Conservation (phyloP, 2,113 vertebrate species). For the Mellivora capensis region DNA sequence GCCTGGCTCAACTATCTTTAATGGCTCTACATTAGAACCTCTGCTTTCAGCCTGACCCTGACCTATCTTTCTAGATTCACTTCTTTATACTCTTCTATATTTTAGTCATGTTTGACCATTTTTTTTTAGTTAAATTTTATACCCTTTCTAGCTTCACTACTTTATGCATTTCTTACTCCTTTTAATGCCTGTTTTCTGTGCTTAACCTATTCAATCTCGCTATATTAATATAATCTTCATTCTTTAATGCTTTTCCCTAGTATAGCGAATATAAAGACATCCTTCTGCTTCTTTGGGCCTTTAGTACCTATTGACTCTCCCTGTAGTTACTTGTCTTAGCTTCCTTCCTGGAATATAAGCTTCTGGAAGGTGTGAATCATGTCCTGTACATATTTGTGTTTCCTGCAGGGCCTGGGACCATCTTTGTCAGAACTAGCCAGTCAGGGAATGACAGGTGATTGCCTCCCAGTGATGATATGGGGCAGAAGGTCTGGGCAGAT, state of each 20-base stretch:
- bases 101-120: neutral
- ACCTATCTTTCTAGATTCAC: neutral
- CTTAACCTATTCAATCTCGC: neutral
- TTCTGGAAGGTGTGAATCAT: slow-evolving; percentile 51
- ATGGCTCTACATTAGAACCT: neutral
- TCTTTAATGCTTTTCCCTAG: neutral
- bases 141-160: neutral
- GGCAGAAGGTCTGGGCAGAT: neutral
- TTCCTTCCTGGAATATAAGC: neutral
- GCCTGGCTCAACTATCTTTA: neutral
- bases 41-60: too few relatives aligned
- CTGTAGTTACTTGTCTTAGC: neutral
- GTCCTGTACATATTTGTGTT: neutral
- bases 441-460: neutral
- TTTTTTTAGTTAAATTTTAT: neutral
- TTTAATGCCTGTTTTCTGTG: neutral
- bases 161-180: neutral
- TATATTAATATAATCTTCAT: neutral
- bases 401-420: neutral
- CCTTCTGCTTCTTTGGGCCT: neutral
- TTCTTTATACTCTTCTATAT: neutral
- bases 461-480: neutral
- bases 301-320: neutral
- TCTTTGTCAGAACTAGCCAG: slow-evolving; percentile 25
- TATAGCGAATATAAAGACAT: neutral